These are phyloP conservation scores for Corydoras maculifer DNA, from an alignment of 2,113 vertebrate genomes.

Conservation along the genomic window DNA sequence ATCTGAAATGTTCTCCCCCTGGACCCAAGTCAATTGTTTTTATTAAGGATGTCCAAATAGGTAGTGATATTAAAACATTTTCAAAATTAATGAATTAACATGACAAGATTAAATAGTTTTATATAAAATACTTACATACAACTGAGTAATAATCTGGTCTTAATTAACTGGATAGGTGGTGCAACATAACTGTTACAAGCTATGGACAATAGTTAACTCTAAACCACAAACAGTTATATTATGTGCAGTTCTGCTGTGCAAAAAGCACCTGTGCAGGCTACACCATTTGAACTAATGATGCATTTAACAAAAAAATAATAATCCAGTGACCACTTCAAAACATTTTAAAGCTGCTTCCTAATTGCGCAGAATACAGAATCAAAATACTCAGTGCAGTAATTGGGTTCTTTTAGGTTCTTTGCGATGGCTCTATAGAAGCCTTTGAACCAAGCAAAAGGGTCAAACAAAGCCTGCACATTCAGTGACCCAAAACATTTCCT, in stretches of 20 bases:
- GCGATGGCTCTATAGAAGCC: conserved; percentile 57
- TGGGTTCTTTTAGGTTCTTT: conserved; percentile 58
- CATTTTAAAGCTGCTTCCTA: conserved; percentile 56
- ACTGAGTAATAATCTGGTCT: no score
- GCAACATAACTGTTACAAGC: not conserved
- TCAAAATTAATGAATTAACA: no score
- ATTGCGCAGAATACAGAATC: conserved; percentile 62
- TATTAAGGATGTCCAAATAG: no score
- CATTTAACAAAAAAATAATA: conserved; percentile 49
- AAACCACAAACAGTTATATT: conserved; percentile 42
- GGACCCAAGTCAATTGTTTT: no score
- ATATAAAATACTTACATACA: no score
- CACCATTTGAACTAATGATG: conserved; percentile 61
- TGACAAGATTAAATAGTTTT: no score
- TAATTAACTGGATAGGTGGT: not conserved
- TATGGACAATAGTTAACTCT: conserved; percentile 34
- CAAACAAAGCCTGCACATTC: conserved; percentile 64
- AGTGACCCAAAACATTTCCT: conserved; percentile 61
- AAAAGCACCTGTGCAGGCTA: conserved; percentile 58
- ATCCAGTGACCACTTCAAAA: conserved; percentile 60
- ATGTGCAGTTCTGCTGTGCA: conserved; percentile 48
- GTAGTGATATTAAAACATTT: no score
- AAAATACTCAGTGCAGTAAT: conserved; percentile 59
- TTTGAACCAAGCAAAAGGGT: conserved; percentile 63
- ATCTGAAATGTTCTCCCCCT: no score